phyloP scores from a whole-genome alignment of 2,113 vertebrate species.

The Brachyhypopomus occidentalis region DNA sequence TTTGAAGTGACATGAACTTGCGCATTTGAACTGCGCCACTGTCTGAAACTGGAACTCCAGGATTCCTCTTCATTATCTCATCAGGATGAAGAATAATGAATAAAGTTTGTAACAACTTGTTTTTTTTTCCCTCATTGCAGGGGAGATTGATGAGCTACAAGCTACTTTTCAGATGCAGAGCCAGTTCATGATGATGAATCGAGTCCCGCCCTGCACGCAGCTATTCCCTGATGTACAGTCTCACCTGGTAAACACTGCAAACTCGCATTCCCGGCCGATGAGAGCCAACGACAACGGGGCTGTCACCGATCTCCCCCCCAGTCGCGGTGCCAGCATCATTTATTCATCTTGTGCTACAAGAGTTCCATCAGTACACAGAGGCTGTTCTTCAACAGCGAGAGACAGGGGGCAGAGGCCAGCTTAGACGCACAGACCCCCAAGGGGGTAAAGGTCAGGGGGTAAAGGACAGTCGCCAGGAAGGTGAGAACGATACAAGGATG shows the following conservation, averaged over 20 bases:
- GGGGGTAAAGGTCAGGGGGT: background rate
- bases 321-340: constrained; percentile 47
- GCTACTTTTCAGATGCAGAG: background rate
- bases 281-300: constrained; percentile 32
- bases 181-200: constrained; percentile 14
- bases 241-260: constrained; percentile 20
- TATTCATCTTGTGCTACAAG: constrained; percentile 37
- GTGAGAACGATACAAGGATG: background rate
- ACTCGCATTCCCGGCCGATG: constrained; percentile 32
- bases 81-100: background rate
- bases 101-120: background rate
- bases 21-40: background rate
- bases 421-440: background rate
- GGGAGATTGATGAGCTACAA: background rate
- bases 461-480: background rate
- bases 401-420: background rate
- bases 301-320: constrained; percentile 27
- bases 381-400: constrained; percentile 38
- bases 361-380: constrained; percentile 36
- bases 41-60: background rate
- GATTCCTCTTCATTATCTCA: background rate
- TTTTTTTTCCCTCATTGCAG: background rate
- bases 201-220: background rate
- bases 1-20: background rate
- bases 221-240: constrained; percentile 2